Percentiles rank a stretch among this genome's conserved stretches.
Conservation (phyloP, 92 coral and sea anemone species). For the Heteractis magnifica region DNA sequence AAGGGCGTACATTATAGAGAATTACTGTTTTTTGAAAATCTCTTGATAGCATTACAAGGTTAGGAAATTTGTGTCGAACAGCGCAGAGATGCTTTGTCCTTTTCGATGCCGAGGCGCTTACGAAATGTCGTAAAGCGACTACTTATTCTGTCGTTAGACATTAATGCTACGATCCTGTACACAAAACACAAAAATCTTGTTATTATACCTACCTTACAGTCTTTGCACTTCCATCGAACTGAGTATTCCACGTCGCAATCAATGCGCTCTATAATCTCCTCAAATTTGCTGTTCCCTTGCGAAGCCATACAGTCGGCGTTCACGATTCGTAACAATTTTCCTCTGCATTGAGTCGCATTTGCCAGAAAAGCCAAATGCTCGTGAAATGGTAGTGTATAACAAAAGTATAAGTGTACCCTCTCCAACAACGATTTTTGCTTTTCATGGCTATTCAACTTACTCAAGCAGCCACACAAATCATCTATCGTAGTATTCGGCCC, state of each 20-base stretch:
- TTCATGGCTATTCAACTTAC: slow-evolving; percentile 20
- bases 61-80: slow-evolving; percentile 11
- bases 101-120: not conserved
- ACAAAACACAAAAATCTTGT: not conserved
- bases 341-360: slow-evolving; percentile 15
- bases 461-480: slow-evolving; percentile 36
- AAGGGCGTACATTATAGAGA: slow-evolving; percentile 10
- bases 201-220: slow-evolving; percentile 53
- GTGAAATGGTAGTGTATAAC: slow-evolving; percentile 23
- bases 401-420: slow-evolving; percentile 28
- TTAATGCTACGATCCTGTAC: not conserved
- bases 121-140: not conserved
- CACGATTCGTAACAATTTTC: slow-evolving; percentile 4
- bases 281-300: slow-evolving; percentile 34
- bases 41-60: slow-evolving; percentile 25
- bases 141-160: not conserved
- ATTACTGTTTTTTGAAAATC: slow-evolving; percentile 5
- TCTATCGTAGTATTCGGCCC: not conserved
- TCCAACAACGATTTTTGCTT: slow-evolving; percentile 8
- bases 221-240: slow-evolving; percentile 61
- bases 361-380: slow-evolving; percentile 21
- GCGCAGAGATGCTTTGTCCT: not conserved
- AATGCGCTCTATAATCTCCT: slow-evolving; percentile 46
- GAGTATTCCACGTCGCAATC: slow-evolving; percentile 54
- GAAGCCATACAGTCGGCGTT: slow-evolving; percentile 28